Evolutionary conservation across 2,113 vertebrate genomes (phyloP).

Genomic region (Cairina moschata): DNA sequence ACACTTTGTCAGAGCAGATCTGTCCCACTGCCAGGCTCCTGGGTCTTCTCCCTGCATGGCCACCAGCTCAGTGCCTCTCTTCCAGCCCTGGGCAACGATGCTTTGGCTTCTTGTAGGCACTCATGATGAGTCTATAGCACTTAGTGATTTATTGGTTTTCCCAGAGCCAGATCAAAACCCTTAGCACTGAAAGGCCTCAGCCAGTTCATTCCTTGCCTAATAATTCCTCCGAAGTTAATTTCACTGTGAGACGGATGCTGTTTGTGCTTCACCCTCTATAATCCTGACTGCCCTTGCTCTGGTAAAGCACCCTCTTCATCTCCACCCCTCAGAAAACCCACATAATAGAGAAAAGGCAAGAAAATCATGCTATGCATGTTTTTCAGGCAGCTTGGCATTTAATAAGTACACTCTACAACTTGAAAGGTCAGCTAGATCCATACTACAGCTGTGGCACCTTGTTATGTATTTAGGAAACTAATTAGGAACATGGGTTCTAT

Average conservation of each 20-base stretch:
- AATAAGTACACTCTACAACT: background rate
- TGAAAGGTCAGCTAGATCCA: background rate
- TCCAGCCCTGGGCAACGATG: background rate
- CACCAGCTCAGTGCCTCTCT: background rate
- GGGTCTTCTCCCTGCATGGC: background rate
- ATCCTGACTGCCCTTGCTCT: background rate
- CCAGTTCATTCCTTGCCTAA: background rate
- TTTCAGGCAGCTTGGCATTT: background rate
- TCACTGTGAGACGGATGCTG: background rate
- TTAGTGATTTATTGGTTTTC: background rate
- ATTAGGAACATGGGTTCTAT: background rate
- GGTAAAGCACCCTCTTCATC: background rate
- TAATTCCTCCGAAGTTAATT: background rate
- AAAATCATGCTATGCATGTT: background rate
- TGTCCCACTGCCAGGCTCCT: background rate
- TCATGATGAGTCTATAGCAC: background rate
- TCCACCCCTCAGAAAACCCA: background rate
- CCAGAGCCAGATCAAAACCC: background rate
- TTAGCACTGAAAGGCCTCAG: background rate
- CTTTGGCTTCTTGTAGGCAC: background rate
- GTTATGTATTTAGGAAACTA: conserved; percentile 10
- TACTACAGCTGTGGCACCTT: background rate
- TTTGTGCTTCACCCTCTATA: background rate
- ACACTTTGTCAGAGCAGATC: background rate
- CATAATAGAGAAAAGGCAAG: background rate